Evolutionary conservation across 2,797 vertebrate species (phyloP).

Genomic region (Hyperoplus lanceolatus): DNA sequence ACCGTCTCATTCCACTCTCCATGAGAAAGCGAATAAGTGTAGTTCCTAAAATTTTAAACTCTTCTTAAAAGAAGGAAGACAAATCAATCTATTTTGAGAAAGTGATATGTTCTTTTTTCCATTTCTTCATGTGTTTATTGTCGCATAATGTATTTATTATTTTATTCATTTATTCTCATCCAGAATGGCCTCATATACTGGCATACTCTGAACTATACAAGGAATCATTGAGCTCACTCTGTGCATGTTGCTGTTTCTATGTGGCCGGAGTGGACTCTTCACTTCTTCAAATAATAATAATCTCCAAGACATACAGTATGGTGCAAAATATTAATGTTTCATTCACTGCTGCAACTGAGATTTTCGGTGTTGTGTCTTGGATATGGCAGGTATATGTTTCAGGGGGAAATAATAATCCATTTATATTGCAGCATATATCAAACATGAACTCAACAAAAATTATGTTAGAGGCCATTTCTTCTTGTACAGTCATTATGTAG

Average conservation of each 20-base stretch:
- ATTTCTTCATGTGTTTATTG: too few relatives aligned
- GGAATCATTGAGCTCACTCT: not conserved
- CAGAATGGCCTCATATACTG: not conserved
- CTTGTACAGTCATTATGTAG: not conserved
- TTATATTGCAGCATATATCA: not conserved
- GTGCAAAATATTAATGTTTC: not conserved
- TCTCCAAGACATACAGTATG: too few relatives aligned
- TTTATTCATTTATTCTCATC: too few relatives aligned
- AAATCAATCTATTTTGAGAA: too few relatives aligned
- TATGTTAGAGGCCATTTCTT: not conserved
- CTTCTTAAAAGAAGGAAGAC: too few relatives aligned
- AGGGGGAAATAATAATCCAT: not conserved
- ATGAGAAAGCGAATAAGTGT: too few relatives aligned
- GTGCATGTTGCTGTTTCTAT: constrained; percentile 9
- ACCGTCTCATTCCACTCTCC: too few relatives aligned
- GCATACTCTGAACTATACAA: not conserved
- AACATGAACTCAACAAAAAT: not conserved
- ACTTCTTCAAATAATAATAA: too few relatives aligned
- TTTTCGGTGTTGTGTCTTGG: not conserved
- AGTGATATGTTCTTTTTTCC: too few relatives aligned
- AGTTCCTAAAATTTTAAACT: too few relatives aligned
- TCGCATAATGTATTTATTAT: too few relatives aligned
- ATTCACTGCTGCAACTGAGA: not conserved
- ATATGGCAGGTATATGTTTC: not conserved
- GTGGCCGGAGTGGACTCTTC: not conserved